Percentiles rank a stretch among this genome's conserved stretches.
Conservation (phyloP, 2,888 invertebrate genomes). For the Dione vanillae region DNA sequence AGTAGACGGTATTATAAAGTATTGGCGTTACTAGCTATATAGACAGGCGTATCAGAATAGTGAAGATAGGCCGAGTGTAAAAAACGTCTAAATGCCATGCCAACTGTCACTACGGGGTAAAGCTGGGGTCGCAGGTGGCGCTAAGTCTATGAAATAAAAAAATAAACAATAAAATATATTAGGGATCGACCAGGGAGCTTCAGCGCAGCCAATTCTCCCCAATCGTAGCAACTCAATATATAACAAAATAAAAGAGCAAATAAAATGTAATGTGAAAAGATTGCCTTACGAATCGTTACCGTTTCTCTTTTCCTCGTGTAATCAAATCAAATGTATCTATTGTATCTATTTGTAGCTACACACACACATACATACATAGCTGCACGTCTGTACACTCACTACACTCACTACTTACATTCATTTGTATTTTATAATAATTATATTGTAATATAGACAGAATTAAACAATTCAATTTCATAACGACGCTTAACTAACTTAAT, state of each 20-base stretch:
- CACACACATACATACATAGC: neutral
- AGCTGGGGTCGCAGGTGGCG: slow-evolving; percentile 68
- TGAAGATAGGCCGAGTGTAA: slow-evolving; percentile 65
- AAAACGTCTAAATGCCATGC: slow-evolving; percentile 76
- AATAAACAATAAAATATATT: slow-evolving; percentile 40
- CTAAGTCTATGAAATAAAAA: slow-evolving; percentile 55
- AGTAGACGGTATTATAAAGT: neutral
- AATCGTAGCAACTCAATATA: slow-evolving; percentile 64
- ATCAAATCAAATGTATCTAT: slow-evolving; percentile 21
- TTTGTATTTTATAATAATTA: slow-evolving; percentile 17
- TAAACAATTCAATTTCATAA: neutral
- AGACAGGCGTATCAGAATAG: slow-evolving; percentile 55
- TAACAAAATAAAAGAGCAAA: slow-evolving; percentile 70
- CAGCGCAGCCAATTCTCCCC: slow-evolving; percentile 43
- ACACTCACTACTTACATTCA: slow-evolving; percentile 16
- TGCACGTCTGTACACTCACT: slow-evolving; percentile 22
- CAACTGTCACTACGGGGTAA: slow-evolving; percentile 64
- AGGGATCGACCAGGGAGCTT: slow-evolving; percentile 45
- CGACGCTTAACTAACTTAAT: neutral
- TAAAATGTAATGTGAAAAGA: slow-evolving; percentile 66
- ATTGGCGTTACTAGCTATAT: slow-evolving; percentile 39
- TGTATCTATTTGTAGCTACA: slow-evolving; percentile 25
- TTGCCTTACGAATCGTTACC: slow-evolving; percentile 39
- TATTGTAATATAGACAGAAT: neutral
- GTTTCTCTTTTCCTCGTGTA: slow-evolving; percentile 18